A percentile compares a stretch with the other conserved stretches of the same genome.
Evolutionary conservation across 2,113 vertebrate genomes (phyloP).

Genomic region (Cathartes aura): DNA sequence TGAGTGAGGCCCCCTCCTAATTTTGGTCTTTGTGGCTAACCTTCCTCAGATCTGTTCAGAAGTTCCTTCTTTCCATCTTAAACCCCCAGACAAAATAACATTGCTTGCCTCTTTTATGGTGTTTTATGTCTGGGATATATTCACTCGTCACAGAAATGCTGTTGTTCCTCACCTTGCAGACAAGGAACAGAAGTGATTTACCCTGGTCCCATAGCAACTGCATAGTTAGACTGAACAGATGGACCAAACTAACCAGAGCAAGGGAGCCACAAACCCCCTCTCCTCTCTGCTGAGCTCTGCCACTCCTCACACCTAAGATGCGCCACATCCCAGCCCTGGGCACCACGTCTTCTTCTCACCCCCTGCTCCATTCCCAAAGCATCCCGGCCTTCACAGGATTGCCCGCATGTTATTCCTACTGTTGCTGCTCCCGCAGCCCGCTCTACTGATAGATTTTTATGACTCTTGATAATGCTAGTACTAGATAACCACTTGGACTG

Average conservation of each 20-base stretch:
- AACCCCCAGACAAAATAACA: not conserved
- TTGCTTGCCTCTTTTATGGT: not conserved
- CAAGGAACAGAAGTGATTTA: not conserved
- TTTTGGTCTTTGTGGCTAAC: not conserved
- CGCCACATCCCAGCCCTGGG: not conserved
- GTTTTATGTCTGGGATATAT: not conserved
- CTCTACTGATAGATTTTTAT: not conserved
- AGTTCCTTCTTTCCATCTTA: not conserved
- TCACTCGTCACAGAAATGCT: not conserved
- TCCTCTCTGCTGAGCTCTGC: not conserved
- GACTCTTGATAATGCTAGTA: not conserved
- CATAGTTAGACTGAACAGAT: not conserved
- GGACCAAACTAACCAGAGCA: not conserved
- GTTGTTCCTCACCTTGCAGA: not conserved
- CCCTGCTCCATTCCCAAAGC: not conserved
- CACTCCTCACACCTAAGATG: not conserved
- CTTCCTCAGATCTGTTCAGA: not conserved
- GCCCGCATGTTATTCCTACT: not conserved
- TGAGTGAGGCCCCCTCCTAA: not conserved
- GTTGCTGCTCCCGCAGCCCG: not conserved
- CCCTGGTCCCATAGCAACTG: not conserved
- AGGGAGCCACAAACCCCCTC: rapidly evolving
- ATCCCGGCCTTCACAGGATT: not conserved
- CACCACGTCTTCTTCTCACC: rapidly evolving
- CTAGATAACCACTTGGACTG: not conserved